Percentiles rank a stretch among this genome's conserved stretches.
Conservation (phyloP, 2,888 invertebrate species). For the Epinotia nisella region DNA sequence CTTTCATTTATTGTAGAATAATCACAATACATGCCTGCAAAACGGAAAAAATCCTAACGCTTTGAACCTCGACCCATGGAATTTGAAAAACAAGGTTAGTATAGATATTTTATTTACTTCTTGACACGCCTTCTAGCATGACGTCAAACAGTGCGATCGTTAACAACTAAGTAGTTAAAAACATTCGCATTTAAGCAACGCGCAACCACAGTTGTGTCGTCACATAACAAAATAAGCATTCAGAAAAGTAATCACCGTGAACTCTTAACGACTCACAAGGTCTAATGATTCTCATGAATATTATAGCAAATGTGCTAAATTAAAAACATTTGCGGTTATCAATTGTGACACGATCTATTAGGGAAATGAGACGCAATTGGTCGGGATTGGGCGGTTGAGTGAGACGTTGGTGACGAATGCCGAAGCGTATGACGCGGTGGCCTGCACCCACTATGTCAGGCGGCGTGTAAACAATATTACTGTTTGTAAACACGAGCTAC, state of each 20-base stretch:
- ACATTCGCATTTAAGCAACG: slow-evolving; percentile 12
- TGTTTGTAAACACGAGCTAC: slow-evolving; percentile 79
- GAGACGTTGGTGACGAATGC: slow-evolving; percentile 51
- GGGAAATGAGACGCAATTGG: slow-evolving; percentile 67
- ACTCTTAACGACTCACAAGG: not conserved
- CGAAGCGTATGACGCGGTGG: slow-evolving; percentile 59
- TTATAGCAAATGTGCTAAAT: slow-evolving; percentile 16
- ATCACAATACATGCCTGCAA: slow-evolving; percentile 25
- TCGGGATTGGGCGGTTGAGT: slow-evolving; percentile 65
- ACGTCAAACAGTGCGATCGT: slow-evolving; percentile 23
- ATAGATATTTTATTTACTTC: slow-evolving; percentile 22
- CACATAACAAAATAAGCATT: not conserved
- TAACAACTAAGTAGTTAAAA: slow-evolving; percentile 22
- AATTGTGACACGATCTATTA: slow-evolving; percentile 43
- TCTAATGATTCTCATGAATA: slow-evolving; percentile 11
- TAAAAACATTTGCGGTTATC: slow-evolving; percentile 24
- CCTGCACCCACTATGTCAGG: slow-evolving; percentile 66
- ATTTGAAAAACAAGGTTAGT: slow-evolving; percentile 14
- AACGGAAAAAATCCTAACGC: slow-evolving; percentile 36
- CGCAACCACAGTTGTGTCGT: slow-evolving; percentile 9
- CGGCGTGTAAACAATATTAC: slow-evolving; percentile 72
- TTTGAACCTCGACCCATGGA: slow-evolving; percentile 33
- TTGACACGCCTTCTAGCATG: slow-evolving; percentile 14
- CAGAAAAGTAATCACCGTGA: not conserved
- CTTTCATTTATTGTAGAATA: slow-evolving; percentile 29